phyloP scores from a whole-genome alignment of 2,888 invertebrate genomes.

The Teleogryllus oceanicus region DNA sequence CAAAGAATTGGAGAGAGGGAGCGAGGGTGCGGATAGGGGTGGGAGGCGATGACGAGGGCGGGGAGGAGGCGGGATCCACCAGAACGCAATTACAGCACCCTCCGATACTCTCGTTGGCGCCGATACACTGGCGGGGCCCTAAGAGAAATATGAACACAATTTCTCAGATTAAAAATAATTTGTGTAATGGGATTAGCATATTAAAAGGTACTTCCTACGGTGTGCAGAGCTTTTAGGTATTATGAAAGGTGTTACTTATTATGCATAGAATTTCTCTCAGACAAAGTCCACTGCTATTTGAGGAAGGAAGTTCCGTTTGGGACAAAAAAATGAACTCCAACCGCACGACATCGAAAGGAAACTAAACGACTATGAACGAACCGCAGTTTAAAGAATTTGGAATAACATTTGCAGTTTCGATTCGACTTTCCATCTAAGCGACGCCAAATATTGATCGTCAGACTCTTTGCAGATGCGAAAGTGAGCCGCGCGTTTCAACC shows the following conservation, averaged over 20 bases:
- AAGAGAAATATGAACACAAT: slow-evolving; percentile 7
- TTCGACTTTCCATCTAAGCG: too few relatives aligned
- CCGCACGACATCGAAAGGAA: background rate
- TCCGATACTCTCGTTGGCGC: background rate
- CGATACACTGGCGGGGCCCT: background rate
- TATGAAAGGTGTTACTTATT: background rate
- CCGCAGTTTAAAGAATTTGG: background rate
- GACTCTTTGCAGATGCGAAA: background rate
- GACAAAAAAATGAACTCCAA: background rate
- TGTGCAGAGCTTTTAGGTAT: background rate
- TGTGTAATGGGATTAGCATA: slow-evolving; percentile 7
- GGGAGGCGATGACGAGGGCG: background rate
- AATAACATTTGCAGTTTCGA: too few relatives aligned
- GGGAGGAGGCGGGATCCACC: background rate
- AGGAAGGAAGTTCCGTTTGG: too few relatives aligned
- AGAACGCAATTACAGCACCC: background rate
- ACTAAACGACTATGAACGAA: too few relatives aligned
- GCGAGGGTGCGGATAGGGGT: too few relatives aligned
- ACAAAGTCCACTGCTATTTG: background rate
- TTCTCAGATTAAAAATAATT: background rate
- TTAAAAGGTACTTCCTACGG: background rate
- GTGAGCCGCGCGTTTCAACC: background rate
- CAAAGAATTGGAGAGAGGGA: background rate
- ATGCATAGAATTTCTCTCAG: background rate
- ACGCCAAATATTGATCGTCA: too few relatives aligned